These are phyloP conservation scores for Crotalus helleri DNA, from an alignment of 2,113 vertebrate genomes.

Conservation along the genomic window DNA sequence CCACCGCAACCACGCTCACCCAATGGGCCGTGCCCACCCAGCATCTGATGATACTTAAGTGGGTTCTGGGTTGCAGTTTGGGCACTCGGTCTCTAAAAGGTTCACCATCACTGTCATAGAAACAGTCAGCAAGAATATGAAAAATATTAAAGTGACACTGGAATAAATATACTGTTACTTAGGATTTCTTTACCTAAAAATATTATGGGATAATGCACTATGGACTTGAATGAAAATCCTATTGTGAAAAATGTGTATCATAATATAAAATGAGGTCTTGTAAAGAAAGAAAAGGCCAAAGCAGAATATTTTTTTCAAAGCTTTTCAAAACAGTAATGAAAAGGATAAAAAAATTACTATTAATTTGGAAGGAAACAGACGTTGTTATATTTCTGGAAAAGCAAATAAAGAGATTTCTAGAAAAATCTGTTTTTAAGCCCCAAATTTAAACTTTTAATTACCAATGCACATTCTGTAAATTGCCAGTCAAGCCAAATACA, in stretches of 20 bases:
- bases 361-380: neutral
- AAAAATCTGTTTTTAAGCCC: neutral
- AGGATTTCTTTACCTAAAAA: neutral
- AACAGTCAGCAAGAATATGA: neutral
- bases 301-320: neutral
- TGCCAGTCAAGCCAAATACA: conserved; percentile 24
- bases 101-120: neutral
- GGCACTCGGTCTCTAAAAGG: no score
- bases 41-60: no score
- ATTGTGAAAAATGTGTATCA: neutral
- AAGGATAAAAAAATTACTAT: neutral
- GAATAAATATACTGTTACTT: neutral
- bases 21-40: no score
- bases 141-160: neutral
- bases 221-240: neutral
- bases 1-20: no score
- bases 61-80: no score
- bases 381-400: neutral
- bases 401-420: neutral
- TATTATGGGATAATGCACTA: neutral
- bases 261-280: neutral
- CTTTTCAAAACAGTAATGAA: neutral
- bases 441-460: neutral
- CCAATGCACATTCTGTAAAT: conserved; percentile 9
- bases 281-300: neutral